Evolutionary conservation across 2,113 vertebrate genomes (phyloP), one percentile per base, ranked within the genome.

Genomic region (Eudyptes chrysolophus): DNA sequence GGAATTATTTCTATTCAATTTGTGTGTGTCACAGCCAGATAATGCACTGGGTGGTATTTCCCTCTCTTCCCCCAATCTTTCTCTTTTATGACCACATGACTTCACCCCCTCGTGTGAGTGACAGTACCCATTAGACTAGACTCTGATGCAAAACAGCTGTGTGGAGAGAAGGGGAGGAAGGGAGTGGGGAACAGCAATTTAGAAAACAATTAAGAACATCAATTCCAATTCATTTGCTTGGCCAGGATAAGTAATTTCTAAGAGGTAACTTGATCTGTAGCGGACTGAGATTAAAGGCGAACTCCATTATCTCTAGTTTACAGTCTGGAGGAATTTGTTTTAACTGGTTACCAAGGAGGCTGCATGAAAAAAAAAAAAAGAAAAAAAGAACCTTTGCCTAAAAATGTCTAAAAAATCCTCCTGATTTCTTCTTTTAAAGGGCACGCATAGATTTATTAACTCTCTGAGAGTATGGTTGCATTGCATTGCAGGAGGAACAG

Each of bases 191-290:
- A 98, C 94, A 98, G 98, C 98, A 98, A 98, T 98, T 98, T 98
- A 98, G 98, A 98, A 98, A 98, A 98, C 98, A 98, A 98, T 98
- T 98, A 98, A 98, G 98, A 98, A 97, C 97, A 98, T 98, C 98
- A 96, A 98, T 98, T 98, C 98, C 98, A 98, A 98, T 98, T 98
- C 98, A 97, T 98, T 98, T 98, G 96, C 97, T 97, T 95, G 97
- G 97, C 98, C 95, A 95, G 97, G 97, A 98, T 97, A 97, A 97
- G 95, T 97, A 97, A 98, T 98, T 98, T 98, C 97, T 98, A 97
- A 97, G 97, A 96, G 81, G 98, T 98, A 98, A 98, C 94, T 91
- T 87, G 97, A 98, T 98, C 97, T 93, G 83, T 36, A 89, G 89
- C 24, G 48, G 96, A 97, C 52, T 0, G 87, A 97, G 97, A 98